Percentiles rank a stretch among this genome's conserved stretches.
These are phyloP conservation scores for Galeopterus variegatus DNA, from an alignment of 2,113 vertebrate genomes.

Conservation along the genomic window DNA sequence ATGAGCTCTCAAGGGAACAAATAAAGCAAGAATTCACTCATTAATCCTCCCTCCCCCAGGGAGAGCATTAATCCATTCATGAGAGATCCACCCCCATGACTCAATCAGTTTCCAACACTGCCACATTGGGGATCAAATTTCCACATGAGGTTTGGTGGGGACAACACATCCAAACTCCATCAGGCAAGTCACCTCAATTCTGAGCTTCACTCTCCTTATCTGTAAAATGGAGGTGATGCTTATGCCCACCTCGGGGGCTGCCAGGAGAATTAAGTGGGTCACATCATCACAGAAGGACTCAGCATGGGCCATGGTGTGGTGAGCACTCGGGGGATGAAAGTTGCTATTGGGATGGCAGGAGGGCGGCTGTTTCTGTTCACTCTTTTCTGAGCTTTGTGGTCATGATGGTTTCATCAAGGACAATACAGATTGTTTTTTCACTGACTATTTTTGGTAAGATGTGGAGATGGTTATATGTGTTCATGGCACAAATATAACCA, in stretches of 20 bases:
- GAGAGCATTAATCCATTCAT: no score
- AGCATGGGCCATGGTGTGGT: rapidly evolving
- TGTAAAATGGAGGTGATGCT: background rate
- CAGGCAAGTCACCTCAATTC: background rate
- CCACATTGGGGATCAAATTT: no score
- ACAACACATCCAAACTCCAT: no score
- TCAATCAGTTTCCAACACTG: no score
- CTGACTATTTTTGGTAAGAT: background rate
- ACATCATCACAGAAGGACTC: rapidly evolving
- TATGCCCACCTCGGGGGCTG: background rate
- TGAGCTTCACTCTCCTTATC: background rate
- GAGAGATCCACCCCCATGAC: no score
- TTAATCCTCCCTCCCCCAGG: no score
- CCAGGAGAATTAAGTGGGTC: background rate
- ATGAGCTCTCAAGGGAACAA: no score
- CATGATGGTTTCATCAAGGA: background rate
- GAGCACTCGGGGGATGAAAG: rapidly evolving
- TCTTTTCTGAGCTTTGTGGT: background rate
- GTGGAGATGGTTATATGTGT: rapidly evolving
- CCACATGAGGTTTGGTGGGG: no score
- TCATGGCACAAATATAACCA: background rate
- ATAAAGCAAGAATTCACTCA: no score
- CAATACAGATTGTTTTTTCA: background rate
- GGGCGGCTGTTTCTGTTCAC: background rate
- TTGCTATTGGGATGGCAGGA: rapidly evolving